Conservation (phyloP, 2,113 vertebrate genomes). For the Cyphomyrus discorhynchus region DNA sequence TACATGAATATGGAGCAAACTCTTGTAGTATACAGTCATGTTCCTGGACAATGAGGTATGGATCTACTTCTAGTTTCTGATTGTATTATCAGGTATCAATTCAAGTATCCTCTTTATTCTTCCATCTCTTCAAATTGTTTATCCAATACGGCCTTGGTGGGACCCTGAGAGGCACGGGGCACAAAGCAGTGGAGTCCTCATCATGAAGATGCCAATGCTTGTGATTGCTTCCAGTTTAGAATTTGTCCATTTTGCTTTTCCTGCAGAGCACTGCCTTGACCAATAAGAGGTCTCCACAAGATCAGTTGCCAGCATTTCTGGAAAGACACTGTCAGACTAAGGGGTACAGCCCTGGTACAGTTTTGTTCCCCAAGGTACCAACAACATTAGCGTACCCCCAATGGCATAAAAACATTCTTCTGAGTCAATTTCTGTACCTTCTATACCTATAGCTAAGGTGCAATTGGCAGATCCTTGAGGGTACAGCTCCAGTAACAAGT, state of each 20-base stretch:
- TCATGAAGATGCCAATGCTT: neutral
- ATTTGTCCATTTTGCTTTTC: neutral
- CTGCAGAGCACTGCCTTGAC: neutral
- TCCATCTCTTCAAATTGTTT: neutral
- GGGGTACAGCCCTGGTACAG: neutral
- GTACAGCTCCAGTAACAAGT: neutral
- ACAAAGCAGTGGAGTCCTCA: neutral
- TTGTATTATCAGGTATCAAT: neutral
- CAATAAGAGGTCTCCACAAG: neutral
- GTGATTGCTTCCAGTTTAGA: neutral
- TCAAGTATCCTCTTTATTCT: neutral
- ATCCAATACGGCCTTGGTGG: neutral
- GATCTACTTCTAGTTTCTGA: neutral
- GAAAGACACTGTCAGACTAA: neutral
- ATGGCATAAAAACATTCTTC: neutral
- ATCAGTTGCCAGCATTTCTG: neutral
- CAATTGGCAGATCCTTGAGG: neutral
- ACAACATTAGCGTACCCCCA: neutral
- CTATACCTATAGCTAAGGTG: neutral
- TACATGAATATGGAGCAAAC: neutral
- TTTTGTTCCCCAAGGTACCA: neutral
- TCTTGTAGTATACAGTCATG: neutral
- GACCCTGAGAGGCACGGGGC: neutral
- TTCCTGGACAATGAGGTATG: neutral
- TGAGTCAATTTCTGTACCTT: neutral